These are phyloP conservation scores for Trogon surrucura DNA, from an alignment of 2,113 vertebrate species.

Conservation along the genomic window DNA sequence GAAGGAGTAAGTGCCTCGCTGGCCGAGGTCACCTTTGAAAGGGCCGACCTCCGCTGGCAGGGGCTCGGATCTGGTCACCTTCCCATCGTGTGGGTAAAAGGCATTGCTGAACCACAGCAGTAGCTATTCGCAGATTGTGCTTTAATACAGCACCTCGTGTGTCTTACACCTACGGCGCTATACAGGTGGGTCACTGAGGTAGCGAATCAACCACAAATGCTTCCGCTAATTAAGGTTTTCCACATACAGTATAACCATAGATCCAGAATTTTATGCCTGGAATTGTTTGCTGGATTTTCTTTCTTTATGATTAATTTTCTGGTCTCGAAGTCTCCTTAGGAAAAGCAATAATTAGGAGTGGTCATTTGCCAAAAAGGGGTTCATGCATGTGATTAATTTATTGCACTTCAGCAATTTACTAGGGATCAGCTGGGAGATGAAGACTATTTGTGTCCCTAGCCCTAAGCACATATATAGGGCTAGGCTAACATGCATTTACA, in stretches of 20 bases:
- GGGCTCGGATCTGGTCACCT: neutral
- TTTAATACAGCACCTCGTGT: neutral
- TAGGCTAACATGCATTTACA: neutral
- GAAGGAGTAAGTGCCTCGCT: accelerated
- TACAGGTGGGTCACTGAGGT: accelerated
- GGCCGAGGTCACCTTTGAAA: neutral
- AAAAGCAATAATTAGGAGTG: constrained; percentile 13
- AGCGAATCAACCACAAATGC: neutral
- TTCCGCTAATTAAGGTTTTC: neutral
- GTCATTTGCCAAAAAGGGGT: constrained; percentile 9
- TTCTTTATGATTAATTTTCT: neutral
- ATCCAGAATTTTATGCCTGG: neutral
- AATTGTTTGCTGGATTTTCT: neutral
- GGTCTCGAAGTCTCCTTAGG: neutral
- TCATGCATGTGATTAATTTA: constrained; percentile 30
- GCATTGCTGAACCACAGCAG: neutral
- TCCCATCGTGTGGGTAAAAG: neutral
- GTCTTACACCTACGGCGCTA: neutral
- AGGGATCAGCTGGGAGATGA: neutral
- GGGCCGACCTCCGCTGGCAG: neutral
- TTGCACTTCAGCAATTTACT: constrained; percentile 21
- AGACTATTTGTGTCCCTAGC: neutral
- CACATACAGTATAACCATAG: neutral
- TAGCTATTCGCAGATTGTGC: accelerated
- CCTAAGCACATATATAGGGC: neutral